phyloP scores from a whole-genome alignment of 2,113 vertebrate genomes.

The Sitta europaea region DNA sequence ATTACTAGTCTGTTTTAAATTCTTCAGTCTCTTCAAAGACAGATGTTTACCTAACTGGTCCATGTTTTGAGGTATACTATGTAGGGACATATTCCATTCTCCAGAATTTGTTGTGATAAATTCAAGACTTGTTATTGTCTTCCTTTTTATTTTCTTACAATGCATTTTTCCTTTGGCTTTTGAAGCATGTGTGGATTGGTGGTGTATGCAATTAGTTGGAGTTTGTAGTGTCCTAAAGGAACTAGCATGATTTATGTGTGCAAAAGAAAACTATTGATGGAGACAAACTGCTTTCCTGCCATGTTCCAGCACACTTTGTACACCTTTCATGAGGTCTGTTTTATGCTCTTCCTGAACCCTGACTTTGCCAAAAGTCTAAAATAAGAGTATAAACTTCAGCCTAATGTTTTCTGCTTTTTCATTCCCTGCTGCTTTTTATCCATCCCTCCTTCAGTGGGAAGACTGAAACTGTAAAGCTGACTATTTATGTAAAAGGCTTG shows the following conservation, averaged over 20 bases:
- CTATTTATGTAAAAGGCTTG: background rate
- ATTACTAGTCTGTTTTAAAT: slow-evolving; percentile 32
- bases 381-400: background rate
- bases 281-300: background rate
- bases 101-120: background rate
- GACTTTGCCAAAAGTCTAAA: background rate
- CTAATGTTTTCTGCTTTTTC: background rate
- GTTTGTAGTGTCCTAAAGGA: background rate
- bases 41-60: slow-evolving; percentile 13
- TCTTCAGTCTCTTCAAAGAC: slow-evolving; percentile 6
- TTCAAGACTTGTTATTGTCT: background rate
- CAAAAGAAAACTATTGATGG: background rate
- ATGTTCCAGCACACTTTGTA: background rate
- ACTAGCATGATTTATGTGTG: background rate
- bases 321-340: background rate
- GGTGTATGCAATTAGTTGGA: background rate
- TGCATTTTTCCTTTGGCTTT: background rate
- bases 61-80: background rate
- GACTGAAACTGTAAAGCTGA: background rate
- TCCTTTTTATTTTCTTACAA: background rate
- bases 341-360: slow-evolving; percentile 6
- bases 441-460: background rate
- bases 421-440: background rate
- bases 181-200: background rate
- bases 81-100: background rate